Evolutionary conservation across 2,888 invertebrate species (phyloP).

Genomic region (Heteromyza rotundicornis): DNA sequence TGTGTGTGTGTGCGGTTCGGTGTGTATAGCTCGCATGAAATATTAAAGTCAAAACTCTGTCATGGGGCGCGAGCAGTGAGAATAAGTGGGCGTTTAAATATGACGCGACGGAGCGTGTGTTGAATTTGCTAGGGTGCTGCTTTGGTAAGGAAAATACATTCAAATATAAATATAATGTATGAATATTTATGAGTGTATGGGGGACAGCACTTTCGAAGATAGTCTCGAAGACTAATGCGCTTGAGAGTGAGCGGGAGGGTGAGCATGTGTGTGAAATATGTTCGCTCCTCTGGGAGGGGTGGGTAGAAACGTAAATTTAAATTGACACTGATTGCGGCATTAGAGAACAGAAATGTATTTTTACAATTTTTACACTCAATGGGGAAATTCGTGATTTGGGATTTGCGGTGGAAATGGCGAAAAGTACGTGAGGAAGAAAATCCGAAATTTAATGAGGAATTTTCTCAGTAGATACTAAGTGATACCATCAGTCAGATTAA

Average conservation of each 20-base stretch:
- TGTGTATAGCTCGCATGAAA: conserved; percentile 35
- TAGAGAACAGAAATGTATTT: neutral
- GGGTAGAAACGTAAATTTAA: neutral
- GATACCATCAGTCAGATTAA: no score
- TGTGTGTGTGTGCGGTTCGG: conserved; percentile 19
- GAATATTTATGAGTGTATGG: neutral
- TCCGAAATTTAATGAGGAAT: no score
- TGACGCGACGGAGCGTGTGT: no score
- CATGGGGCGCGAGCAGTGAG: neutral
- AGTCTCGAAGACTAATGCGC: neutral
- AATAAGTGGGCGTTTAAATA: neutral
- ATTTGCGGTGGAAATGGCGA: no score
- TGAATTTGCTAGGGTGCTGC: neutral
- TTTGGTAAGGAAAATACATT: neutral
- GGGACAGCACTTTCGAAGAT: neutral
- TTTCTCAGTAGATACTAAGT: no score
- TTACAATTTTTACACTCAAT: no score
- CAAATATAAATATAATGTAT: no score
- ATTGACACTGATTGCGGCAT: neutral
- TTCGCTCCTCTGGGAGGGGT: neutral
- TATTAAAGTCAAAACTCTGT: neutral
- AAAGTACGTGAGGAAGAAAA: no score
- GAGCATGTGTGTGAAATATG: conserved; percentile 4
- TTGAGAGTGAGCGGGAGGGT: neutral
- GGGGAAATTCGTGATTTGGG: no score